phyloP scores from a whole-genome alignment of 1,140 invertebrate genomes.

The Triops cancriformis region DNA sequence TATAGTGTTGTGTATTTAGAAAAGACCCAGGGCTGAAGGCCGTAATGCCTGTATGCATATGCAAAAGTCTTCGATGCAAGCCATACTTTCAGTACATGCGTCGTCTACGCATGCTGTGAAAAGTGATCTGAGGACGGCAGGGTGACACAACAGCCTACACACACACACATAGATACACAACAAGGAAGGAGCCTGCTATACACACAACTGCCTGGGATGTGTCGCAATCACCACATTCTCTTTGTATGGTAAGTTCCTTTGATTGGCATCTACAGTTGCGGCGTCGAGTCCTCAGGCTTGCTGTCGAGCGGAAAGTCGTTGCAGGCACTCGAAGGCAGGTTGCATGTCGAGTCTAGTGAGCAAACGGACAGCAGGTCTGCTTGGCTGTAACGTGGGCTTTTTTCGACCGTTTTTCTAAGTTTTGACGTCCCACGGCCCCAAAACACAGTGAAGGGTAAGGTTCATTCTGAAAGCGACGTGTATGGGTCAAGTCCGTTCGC shows the following conservation, averaged over 20 bases:
- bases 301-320: not conserved
- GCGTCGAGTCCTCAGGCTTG: not conserved
- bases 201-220: not conserved
- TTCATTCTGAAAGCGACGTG: too few relatives aligned
- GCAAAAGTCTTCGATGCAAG: not conserved
- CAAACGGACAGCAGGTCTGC: not conserved
- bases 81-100: slow-evolving; percentile 13
- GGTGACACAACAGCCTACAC: slow-evolving; percentile 4
- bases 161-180: not conserved
- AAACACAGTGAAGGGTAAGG: too few relatives aligned
- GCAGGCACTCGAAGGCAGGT: not conserved
- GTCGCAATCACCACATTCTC: slow-evolving; percentile 1
- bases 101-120: slow-evolving; percentile 4
- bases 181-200: slow-evolving; percentile 3
- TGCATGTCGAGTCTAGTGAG: not conserved
- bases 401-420: not conserved
- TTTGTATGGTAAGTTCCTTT: slow-evolving; percentile 4
- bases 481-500: too few relatives aligned
- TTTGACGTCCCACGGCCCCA: too few relatives aligned
- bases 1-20: slow-evolving; percentile 6
- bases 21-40: slow-evolving; percentile 1
- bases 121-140: slow-evolving; percentile 12
- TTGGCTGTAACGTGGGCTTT: not conserved
- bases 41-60: not conserved
- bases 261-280: not conserved